These are phyloP conservation scores for Busseola fusca DNA, from an alignment of 2,888 invertebrate species.

Conservation along the genomic window DNA sequence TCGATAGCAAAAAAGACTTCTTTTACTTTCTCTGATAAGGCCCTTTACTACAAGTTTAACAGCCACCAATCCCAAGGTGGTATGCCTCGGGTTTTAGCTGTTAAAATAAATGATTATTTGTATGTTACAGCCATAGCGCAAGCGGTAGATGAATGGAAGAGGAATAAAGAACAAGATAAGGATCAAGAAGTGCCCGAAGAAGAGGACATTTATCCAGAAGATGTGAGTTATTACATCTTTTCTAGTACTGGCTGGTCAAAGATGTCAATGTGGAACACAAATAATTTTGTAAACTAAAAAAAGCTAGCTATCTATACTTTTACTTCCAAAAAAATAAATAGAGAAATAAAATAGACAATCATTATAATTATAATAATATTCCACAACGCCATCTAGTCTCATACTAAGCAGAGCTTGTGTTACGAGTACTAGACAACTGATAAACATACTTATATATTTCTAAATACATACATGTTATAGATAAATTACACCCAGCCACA, in stretches of 20 bases:
- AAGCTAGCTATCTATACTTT: background rate
- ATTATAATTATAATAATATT: too few species aligned
- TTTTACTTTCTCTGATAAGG: background rate
- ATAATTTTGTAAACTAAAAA: background rate
- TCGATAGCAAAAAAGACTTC: background rate
- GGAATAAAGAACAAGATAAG: conserved; percentile 87
- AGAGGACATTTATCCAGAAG: conserved; percentile 92
- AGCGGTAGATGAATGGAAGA: conserved; percentile 93
- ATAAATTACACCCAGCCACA: too few species aligned
- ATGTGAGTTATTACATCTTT: conserved; percentile 75
- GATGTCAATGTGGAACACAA: too few species aligned
- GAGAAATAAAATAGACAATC: background rate
- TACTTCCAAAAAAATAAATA: background rate
- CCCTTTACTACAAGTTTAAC: background rate
- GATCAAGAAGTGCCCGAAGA: conserved; percentile 91
- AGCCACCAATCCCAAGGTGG: too few species aligned
- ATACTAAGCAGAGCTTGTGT: too few species aligned
- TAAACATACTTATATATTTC: too few species aligned
- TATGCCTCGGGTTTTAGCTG: too few species aligned
- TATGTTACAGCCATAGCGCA: conserved; percentile 77
- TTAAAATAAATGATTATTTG: background rate
- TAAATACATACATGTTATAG: too few species aligned
- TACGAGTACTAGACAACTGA: too few species aligned
- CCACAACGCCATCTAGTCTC: too few species aligned
- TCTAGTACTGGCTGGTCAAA: background rate